Evolutionary conservation across 2,888 invertebrate species (phyloP), one percentile per base, ranked within the genome.

Genomic region (Eucriotettix oculatus): DNA sequence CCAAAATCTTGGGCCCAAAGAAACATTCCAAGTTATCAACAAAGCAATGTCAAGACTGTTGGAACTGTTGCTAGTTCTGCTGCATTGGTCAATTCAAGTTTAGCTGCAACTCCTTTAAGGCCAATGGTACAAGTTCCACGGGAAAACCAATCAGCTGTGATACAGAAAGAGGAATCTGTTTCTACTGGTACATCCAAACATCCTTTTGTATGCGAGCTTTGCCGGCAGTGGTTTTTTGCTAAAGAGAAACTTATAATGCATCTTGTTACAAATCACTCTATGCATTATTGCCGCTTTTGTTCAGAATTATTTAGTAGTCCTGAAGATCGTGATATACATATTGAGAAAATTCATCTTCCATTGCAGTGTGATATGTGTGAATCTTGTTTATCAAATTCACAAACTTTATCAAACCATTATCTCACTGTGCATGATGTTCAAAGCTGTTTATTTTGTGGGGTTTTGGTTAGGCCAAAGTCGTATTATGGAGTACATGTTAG

Each of bases 191-290:
- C 59, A 1, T 16, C 43, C 29, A 57, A 57, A 54, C 57, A 61
- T 53, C 65, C 66, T 14, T 60, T 63, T 58, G 63, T 62, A 42
- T 66, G 66, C 57, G 58, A 62, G 42, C 44, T 64, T 17, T 68
- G 68, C 58, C 59, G 63, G n/a, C 62, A 64, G 40, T 65, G 65
- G 64, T 68, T 67, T 61, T 65, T 66, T 55, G 60, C 64, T 40
- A 61, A 62, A 41, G 64, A 64, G 52, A 67, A 66, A 58, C 58
- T 67, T 17, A 63, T 65, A 16, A 63, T 68, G 52, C 68, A 68
- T 58, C 61, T 64, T 53, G 61, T 67, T 17, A 63, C 65, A 59
- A 66, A 67, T 52, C 68, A 68, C 60, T 58, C 61, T 14, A 63
- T 63, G 58, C 61, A 64, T 29, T 63, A 65, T 53, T 68, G 68